Evolutionary conservation across 2,888 invertebrate species (phyloP).

Genomic region (Heliothis peltigera): DNA sequence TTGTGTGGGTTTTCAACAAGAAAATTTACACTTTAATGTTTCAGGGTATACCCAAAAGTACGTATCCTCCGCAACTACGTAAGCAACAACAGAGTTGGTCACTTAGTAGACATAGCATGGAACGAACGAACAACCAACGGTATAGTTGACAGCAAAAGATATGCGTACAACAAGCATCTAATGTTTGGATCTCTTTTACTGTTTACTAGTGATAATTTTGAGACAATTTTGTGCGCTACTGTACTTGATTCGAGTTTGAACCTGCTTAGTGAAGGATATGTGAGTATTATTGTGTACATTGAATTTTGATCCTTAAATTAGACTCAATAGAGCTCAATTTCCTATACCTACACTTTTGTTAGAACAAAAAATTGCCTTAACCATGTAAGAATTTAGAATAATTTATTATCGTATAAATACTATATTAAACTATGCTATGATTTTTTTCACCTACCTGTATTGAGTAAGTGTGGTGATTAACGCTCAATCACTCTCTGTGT

Average conservation of each 20-base stretch:
- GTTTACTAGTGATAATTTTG: conserved; percentile 92
- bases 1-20: neutral
- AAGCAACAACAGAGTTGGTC: conserved; percentile 81
- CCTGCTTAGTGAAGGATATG: conserved; percentile 88
- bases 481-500: no score
- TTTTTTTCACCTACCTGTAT: no score
- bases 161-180: conserved; percentile 87
- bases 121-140: conserved; percentile 69
- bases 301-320: neutral
- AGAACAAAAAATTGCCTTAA: no score
- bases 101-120: conserved; percentile 82
- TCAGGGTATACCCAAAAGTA: conserved; percentile 85
- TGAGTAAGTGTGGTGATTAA: no score
- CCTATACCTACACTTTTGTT: no score
- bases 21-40: conserved; percentile 3
- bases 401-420: no score
- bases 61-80: conserved; percentile 80
- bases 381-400: no score
- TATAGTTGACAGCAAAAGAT: conserved; percentile 68
- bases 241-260: conserved; percentile 88
- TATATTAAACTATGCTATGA: no score
- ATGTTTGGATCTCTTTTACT: conserved; percentile 93
- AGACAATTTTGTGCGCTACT: conserved; percentile 92
- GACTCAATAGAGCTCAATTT: neutral
- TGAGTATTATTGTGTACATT: conserved; percentile 70